Conservation (phyloP, 2,113 vertebrate genomes). For the Pogona vitticeps region DNA sequence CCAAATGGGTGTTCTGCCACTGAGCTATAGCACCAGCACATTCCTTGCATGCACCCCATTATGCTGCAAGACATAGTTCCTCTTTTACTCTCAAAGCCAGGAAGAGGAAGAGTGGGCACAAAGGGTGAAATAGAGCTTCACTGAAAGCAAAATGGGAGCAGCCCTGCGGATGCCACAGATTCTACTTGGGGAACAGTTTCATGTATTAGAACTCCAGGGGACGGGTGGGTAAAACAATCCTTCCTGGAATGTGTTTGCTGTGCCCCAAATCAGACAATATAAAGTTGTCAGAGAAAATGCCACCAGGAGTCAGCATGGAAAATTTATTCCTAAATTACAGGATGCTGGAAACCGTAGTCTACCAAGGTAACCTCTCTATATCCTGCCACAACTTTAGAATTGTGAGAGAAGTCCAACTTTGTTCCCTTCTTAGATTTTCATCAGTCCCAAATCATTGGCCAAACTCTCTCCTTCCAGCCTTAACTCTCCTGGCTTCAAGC, state of each 20-base stretch:
- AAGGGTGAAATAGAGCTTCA: neutral
- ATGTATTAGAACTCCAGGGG: neutral
- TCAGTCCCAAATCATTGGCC: neutral
- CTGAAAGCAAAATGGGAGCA: neutral
- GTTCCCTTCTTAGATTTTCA: neutral
- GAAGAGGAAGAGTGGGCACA: neutral
- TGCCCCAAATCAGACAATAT: neutral
- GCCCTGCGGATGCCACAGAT: neutral
- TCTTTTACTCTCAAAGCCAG: neutral
- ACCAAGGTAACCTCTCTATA: no score
- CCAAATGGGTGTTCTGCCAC: no score
- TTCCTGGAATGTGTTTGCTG: neutral
- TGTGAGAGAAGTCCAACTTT: neutral
- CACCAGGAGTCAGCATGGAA: neutral
- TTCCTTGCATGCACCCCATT: neutral
- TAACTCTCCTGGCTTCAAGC: conserved; percentile 8
- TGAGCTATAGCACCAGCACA: no score
- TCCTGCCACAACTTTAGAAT: neutral
- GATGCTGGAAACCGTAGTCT: neutral
- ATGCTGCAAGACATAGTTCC: neutral
- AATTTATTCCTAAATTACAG: neutral
- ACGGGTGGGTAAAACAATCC: neutral
- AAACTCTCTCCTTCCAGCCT: neutral
- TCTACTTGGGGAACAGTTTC: neutral
- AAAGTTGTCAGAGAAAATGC: neutral